Evolutionary conservation across 2,888 invertebrate genomes (phyloP), one percentile per base, ranked within the genome.

Genomic region (Portevinia maculata): DNA sequence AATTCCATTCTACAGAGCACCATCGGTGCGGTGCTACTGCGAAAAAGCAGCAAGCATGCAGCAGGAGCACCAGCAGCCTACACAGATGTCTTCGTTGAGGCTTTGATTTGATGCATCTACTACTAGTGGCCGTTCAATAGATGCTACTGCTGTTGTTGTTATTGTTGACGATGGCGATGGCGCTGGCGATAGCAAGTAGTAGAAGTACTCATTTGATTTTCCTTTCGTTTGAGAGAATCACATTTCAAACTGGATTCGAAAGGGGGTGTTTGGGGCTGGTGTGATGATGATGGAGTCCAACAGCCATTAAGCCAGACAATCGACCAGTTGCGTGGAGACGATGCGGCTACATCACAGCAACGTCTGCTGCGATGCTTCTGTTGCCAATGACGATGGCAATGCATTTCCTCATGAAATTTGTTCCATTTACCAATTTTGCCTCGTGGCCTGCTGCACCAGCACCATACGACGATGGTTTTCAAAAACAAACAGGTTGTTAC

Each of bases 401-500:
- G 50, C 50, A 62, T 50, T 60, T 71, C 60, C 52, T 74, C 79
- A 69, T 75, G 55, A 75, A 74, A 69, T 75, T 74, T 57, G 79
- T 75, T 79, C 79, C 79, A 79, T 79, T 75, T 75, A 79, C 79
- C 69, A 75, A 75, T 75, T 79, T 75, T 21, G 60, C 59, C 73
- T 69, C 48, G 60, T 75, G 69, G 41, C 50, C 55, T 79, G 60
- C 53, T 50, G 21, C 60, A 19, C 53, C 17, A 30, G n/a, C 30
- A 32, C 34, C 11, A 44, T 17, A 50, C 64, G 32, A 65, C 39
- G 7, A 41, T 41, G 30, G 44, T 15, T 64, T 64, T 76, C 76
- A 81, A 81, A 60, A 81, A 81, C 81, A 81, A 81, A 81, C 81
- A 81, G 81, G 70, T 81, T 76, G 81, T 34, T 75, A 50, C 75